Evolutionary conservation across 2,888 invertebrate species (phyloP).

Genomic region (Ceriagrion tenellum): DNA sequence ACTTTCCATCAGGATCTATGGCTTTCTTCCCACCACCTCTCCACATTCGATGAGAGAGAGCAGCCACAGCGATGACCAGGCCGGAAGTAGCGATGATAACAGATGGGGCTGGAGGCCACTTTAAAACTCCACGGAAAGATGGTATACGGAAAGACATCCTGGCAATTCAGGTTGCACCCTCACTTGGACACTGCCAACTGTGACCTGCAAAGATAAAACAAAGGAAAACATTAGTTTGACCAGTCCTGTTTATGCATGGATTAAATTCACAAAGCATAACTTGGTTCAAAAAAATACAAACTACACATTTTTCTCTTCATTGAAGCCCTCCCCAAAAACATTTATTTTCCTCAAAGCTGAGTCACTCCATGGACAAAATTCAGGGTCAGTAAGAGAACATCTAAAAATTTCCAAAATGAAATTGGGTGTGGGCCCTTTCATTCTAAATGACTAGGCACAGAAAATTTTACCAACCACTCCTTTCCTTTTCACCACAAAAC

Average conservation of each 20-base stretch:
- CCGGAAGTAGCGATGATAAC: slow-evolving; percentile 18
- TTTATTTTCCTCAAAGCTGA: too few species aligned
- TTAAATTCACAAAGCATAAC: too few species aligned
- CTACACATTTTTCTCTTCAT: too few species aligned
- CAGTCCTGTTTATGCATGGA: background rate
- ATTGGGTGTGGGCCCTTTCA: too few species aligned
- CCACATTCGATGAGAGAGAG: slow-evolving; percentile 49
- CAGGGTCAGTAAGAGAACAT: too few species aligned
- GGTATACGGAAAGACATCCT: slow-evolving; percentile 20
- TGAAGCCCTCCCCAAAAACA: too few species aligned
- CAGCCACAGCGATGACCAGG: slow-evolving; percentile 8
- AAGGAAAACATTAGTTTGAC: background rate
- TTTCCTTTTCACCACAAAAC: too few species aligned
- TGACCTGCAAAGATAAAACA: background rate
- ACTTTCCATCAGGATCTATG: slow-evolving; percentile 26
- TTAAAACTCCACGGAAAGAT: slow-evolving; percentile 14
- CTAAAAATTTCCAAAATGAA: too few species aligned
- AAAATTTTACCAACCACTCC: too few species aligned
- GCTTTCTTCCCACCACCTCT: slow-evolving; percentile 46
- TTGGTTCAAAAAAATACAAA: too few species aligned
- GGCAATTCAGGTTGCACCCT: slow-evolving; percentile 44
- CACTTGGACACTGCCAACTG: slow-evolving; percentile 45
- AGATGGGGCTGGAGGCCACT: slow-evolving; percentile 36
- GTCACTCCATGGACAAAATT: too few species aligned
- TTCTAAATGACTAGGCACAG: too few species aligned